Conservation (phyloP, 92 coral and sea anemone genomes). For the Epizoanthus stellaris region DNA sequence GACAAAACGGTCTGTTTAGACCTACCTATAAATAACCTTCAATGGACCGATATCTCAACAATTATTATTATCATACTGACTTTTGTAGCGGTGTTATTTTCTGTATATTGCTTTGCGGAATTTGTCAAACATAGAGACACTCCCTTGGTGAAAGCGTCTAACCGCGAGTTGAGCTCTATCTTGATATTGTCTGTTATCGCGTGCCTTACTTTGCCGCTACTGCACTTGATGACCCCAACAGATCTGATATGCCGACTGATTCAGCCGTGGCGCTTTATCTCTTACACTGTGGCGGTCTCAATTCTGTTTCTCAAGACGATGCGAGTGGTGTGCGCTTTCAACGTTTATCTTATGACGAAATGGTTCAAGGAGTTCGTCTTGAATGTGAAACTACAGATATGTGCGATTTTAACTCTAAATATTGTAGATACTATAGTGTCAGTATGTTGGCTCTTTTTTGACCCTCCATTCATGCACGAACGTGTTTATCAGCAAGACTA, state of each 20-base stretch:
- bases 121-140: constrained; percentile 38
- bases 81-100: not conserved
- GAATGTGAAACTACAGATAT: no score
- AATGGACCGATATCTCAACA: constrained; percentile 48
- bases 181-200: constrained; percentile 37
- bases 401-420: no score
- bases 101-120: not conserved
- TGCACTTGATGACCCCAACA: constrained; percentile 44
- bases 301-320: constrained; percentile 50
- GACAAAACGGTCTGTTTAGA: constrained; percentile 50
- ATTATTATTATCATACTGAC: constrained; percentile 31
- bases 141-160: constrained; percentile 63
- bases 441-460: constrained; percentile 60
- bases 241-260: constrained; percentile 20
- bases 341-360: not conserved
- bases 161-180: constrained; percentile 53
- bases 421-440: constrained; percentile 35
- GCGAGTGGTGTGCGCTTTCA: constrained; percentile 61
- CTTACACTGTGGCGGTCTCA: constrained; percentile 39
- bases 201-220: constrained; percentile 41
- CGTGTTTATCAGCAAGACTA: constrained; percentile 51
- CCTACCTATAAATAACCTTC: constrained; percentile 51
- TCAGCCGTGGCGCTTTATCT: constrained; percentile 47
- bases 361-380: no score
- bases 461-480: constrained; percentile 62